These are phyloP conservation scores for Fabriciana adippe DNA, from an alignment of 2,888 invertebrate species.

Conservation along the genomic window DNA sequence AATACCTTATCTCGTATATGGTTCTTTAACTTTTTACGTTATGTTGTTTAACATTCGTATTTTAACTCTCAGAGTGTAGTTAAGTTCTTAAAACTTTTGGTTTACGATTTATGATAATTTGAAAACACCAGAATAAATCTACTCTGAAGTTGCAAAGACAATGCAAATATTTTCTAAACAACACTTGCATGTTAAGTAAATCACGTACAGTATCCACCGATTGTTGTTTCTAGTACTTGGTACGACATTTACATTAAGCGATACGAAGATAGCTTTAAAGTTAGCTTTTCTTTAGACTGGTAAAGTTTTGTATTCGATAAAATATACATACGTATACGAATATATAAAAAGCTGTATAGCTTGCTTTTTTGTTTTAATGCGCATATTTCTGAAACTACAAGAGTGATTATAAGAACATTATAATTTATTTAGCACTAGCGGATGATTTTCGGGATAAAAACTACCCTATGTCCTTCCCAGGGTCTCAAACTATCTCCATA, in stretches of 20 bases:
- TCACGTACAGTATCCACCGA: not conserved
- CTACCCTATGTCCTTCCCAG: no score
- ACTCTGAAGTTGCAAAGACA: not conserved
- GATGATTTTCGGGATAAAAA: no score
- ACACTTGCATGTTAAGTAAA: not conserved
- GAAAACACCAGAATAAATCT: not conserved
- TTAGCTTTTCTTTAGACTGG: not conserved
- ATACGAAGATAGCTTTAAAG: not conserved
- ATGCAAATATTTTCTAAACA: not conserved
- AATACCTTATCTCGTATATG: not conserved
- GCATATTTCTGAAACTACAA: no score
- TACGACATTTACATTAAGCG: not conserved
- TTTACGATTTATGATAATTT: not conserved
- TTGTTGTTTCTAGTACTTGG: not conserved
- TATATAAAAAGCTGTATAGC: no score
- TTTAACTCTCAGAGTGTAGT: not conserved
- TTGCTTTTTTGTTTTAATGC: no score
- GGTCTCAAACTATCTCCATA: no score
- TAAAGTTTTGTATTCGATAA: no score
- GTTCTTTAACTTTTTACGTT: not conserved
- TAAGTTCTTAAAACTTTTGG: not conserved
- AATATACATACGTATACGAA: no score
- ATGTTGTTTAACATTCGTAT: not conserved
- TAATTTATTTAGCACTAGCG: no score
- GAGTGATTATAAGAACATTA: no score